A percentile compares a stretch with the other conserved stretches of the same genome.
Conservation (phyloP, 1,140 invertebrate genomes). For the Ceratosolen solmsi region DNA sequence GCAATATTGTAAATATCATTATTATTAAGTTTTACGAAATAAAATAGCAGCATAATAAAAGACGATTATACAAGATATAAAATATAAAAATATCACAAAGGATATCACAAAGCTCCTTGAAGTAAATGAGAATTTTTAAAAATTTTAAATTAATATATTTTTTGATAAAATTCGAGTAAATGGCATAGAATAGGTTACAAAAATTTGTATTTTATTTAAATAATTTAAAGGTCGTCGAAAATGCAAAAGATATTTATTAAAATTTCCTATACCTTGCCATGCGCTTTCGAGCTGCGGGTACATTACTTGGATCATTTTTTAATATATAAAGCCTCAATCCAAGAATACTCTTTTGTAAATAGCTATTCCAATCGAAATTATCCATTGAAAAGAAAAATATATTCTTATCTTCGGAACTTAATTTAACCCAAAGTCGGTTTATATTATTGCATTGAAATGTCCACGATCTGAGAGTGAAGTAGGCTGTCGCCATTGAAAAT, state of each 20-base stretch:
- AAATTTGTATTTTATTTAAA: no score
- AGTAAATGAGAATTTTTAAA: no score
- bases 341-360: slow-evolving; percentile 71
- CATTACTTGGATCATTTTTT: slow-evolving; percentile 72
- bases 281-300: slow-evolving; percentile 69
- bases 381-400: slow-evolving; percentile 74
- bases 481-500: slow-evolving; percentile 74
- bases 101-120: no score
- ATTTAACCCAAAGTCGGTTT: slow-evolving; percentile 69
- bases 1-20: no score
- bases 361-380: slow-evolving; percentile 73
- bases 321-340: slow-evolving; percentile 74
- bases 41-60: no score
- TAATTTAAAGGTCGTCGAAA: no score
- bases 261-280: slow-evolving; percentile 61
- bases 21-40: no score
- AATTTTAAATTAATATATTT: neutral
- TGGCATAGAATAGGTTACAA: no score
- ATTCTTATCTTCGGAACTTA: slow-evolving; percentile 73
- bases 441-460: slow-evolving; percentile 75
- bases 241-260: no score
- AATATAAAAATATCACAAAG: no score
- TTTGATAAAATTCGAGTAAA: no score
- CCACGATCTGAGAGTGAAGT: slow-evolving; percentile 77
- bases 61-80: no score